These are phyloP conservation scores for Intellagama lesueurii DNA, from an alignment of 2,797 vertebrate species.

Conservation along the genomic window DNA sequence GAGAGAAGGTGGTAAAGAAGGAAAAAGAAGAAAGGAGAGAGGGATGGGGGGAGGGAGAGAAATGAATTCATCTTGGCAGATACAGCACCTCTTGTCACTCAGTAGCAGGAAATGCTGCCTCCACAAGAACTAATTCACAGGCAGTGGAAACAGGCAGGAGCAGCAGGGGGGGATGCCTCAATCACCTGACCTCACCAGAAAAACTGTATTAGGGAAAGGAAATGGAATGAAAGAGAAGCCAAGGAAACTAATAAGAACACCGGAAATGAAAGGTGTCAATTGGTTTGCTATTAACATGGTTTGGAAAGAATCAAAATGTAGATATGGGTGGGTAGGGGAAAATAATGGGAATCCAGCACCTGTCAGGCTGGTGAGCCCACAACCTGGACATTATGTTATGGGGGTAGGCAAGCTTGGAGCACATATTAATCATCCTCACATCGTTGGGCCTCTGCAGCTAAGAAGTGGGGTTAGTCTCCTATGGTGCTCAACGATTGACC, in stretches of 20 bases:
- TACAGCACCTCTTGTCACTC: constrained; percentile 47
- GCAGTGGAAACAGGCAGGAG: not conserved
- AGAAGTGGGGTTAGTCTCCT: constrained; percentile 14
- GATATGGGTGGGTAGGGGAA: not conserved
- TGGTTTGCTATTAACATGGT: not conserved
- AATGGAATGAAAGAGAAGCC: not conserved
- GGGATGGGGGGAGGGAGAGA: constrained; percentile 28
- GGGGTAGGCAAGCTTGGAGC: not conserved
- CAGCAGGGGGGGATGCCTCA: constrained; percentile 33
- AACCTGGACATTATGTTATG: not conserved
- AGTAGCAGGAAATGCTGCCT: constrained; percentile 50
- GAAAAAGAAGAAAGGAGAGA: constrained; percentile 29
- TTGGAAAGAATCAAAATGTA: not conserved
- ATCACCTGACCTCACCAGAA: constrained; percentile 39
- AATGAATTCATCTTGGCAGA: constrained; percentile 61
- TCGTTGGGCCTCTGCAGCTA: not conserved
- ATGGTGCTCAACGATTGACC: not conserved
- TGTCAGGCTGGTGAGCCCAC: not conserved
- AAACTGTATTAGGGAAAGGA: constrained; percentile 29
- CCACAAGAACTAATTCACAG: constrained; percentile 42
- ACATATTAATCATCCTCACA: not conserved
- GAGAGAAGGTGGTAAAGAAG: constrained; percentile 39
- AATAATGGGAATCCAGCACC: not conserved
- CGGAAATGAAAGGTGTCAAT: not conserved
- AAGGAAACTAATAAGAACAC: constrained; percentile 15